Evolutionary conservation across 2,888 invertebrate species (phyloP).

Genomic region (Anagyrus pseudococci): DNA sequence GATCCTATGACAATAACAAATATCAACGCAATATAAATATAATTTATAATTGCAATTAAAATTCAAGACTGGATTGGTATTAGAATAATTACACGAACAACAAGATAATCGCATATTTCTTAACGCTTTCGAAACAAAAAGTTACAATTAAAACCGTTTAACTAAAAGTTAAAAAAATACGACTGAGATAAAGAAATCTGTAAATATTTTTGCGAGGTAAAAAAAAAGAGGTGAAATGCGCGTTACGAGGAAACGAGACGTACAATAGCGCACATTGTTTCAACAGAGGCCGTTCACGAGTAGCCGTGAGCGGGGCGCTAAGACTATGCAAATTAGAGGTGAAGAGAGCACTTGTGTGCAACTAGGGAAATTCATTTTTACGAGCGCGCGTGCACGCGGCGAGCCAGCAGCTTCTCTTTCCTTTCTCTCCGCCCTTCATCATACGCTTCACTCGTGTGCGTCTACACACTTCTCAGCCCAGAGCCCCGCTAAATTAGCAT

Average conservation of each 20-base stretch:
- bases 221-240: no score
- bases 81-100: neutral
- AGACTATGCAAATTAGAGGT: conserved; percentile 15
- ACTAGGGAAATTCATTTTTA: conserved; percentile 13
- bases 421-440: neutral
- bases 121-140: neutral
- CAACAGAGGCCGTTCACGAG: conserved; percentile 2
- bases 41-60: neutral
- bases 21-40: neutral
- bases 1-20: conserved; percentile 4
- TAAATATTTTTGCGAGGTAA: no score
- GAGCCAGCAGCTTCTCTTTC: neutral
- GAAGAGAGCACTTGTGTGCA: neutral
- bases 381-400: neutral
- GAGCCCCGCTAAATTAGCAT: conserved; percentile 42
- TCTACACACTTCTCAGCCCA: conserved; percentile 18
- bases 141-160: no score
- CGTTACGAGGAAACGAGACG: conserved; percentile 12
- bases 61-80: neutral
- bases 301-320: conserved; percentile 37
- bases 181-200: no score
- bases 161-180: no score
- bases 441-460: neutral
- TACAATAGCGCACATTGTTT: conserved; percentile 10
- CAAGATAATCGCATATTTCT: no score